phyloP scores from a whole-genome alignment of 2,797 vertebrate genomes.

The Anniella stebbinsi region DNA sequence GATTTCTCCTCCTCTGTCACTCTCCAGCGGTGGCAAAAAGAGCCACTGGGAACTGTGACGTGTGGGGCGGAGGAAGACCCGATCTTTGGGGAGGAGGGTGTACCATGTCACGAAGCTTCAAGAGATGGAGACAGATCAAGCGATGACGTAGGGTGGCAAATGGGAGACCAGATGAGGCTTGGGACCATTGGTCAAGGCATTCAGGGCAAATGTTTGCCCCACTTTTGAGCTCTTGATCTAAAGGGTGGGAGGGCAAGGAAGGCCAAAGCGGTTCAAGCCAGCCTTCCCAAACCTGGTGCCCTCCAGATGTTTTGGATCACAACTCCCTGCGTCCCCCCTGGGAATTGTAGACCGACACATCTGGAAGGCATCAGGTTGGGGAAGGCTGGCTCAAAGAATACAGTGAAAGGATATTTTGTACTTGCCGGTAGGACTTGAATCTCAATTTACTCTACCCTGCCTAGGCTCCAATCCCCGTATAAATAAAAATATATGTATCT shows the following conservation, averaged over 20 bases:
- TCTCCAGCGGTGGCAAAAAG: no score
- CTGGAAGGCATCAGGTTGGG: background rate
- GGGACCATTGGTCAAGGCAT: no score
- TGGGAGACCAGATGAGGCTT: no score
- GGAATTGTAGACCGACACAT: no score
- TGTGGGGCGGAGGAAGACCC: no score
- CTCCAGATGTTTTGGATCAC: no score
- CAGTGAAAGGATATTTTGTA: background rate
- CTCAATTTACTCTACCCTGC: no score
- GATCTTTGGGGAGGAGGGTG: background rate
- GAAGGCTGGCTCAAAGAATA: background rate
- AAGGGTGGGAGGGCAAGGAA: no score
- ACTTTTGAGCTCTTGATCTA: background rate
- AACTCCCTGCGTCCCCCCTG: no score
- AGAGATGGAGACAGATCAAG: background rate
- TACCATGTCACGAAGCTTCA: no score
- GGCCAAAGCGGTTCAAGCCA: no score
- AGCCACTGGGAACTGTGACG: background rate
- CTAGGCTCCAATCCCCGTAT: background rate
- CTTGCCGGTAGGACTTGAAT: background rate
- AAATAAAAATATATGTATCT: background rate
- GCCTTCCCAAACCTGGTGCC: no score
- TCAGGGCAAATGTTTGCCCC: background rate
- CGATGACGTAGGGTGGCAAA: background rate
- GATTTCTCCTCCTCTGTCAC: background rate